phyloP scores from a whole-genome alignment of 2,888 invertebrate species.

The Drosophila anomalata region DNA sequence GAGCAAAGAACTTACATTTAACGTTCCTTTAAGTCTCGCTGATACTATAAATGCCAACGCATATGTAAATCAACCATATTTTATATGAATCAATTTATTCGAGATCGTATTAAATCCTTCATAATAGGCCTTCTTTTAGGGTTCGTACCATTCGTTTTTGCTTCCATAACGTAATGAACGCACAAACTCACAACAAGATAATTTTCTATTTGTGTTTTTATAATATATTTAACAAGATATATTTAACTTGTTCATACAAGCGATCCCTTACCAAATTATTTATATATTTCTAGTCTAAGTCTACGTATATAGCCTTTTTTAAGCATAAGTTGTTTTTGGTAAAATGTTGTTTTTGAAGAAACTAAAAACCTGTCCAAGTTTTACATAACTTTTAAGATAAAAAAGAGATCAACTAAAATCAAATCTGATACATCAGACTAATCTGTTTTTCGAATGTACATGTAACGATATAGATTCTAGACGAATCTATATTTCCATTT shows the following conservation, averaged over 20 bases:
- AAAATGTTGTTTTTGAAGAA: slow-evolving; percentile 41
- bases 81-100: slow-evolving; percentile 23
- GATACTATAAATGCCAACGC: slow-evolving; percentile 15
- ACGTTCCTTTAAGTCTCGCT: slow-evolving; percentile 47
- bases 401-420: slow-evolving; percentile 29
- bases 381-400: slow-evolving; percentile 54
- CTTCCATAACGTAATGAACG: slow-evolving; percentile 30
- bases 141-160: slow-evolving; percentile 22
- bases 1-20: slow-evolving; percentile 28
- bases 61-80: slow-evolving; percentile 43
- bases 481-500: slow-evolving; percentile 46
- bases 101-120: slow-evolving; percentile 25
- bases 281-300: slow-evolving; percentile 41
- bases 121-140: slow-evolving; percentile 9
- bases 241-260: background rate
- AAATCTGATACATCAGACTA: slow-evolving; percentile 22
- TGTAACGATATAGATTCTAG: slow-evolving; percentile 30
- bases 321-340: slow-evolving; percentile 42
- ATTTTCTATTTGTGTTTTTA: slow-evolving; percentile 33
- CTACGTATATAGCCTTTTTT: slow-evolving; percentile 37
- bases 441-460: slow-evolving; percentile 36
- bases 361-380: slow-evolving; percentile 60
- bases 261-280: slow-evolving; percentile 30
- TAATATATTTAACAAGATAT: slow-evolving; percentile 16
- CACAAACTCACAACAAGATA: slow-evolving; percentile 19